phyloP scores from a whole-genome alignment of 1,140 invertebrate species.

The Orchesella cincta region DNA sequence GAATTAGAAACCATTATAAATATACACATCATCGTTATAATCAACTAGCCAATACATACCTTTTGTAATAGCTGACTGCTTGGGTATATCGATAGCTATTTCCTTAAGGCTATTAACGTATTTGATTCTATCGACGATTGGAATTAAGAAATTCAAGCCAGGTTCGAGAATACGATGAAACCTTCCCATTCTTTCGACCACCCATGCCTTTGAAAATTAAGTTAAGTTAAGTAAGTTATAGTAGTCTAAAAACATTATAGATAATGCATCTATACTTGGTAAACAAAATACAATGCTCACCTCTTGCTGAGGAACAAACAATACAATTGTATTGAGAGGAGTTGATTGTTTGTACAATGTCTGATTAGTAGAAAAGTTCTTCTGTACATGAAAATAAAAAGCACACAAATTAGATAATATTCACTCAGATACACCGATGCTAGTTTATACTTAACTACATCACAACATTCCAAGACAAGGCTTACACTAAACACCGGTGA shows the following conservation, averaged over 20 bases:
- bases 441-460: too few species aligned
- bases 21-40: background rate
- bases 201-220: slow-evolving; percentile 79
- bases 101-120: slow-evolving; percentile 99
- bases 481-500: too few species aligned
- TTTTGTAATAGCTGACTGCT: slow-evolving; percentile 95
- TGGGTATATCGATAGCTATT: slow-evolving; percentile 98
- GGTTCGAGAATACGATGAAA: slow-evolving; percentile 90
- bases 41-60: slow-evolving; percentile 57
- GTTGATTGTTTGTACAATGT: slow-evolving; percentile 65
- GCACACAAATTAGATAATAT: background rate
- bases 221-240: slow-evolving; percentile 33
- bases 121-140: slow-evolving; percentile 89
- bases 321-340: slow-evolving; percentile 87
- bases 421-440: too few species aligned
- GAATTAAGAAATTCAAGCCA: slow-evolving; percentile 90
- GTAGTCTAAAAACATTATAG: slow-evolving; percentile 24
- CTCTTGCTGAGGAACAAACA: slow-evolving; percentile 99
- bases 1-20: slow-evolving; percentile 25
- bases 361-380: background rate
- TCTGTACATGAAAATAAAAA: background rate
- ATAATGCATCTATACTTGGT: slow-evolving; percentile 9
- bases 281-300: slow-evolving; percentile 58
- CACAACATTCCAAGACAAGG: too few species aligned
- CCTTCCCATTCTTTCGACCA: slow-evolving; percentile 98